A percentile compares a stretch with the other conserved stretches of the same genome.
These are phyloP conservation scores for Drosophila asahinai DNA, from an alignment of 1,140 invertebrate genomes.

Conservation along the genomic window DNA sequence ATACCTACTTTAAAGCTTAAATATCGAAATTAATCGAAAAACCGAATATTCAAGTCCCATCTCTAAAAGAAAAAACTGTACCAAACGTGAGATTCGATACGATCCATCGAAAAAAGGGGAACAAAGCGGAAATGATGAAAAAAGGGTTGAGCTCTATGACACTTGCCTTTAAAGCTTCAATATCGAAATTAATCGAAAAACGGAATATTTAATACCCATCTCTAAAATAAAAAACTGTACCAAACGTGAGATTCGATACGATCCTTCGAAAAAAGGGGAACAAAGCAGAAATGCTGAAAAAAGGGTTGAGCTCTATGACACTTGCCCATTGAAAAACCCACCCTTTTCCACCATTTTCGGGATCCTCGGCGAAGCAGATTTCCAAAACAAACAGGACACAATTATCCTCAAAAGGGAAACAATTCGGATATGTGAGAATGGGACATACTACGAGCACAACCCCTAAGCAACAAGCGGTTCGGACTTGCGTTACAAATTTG, in stretches of 20 bases:
- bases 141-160: conserved; percentile 59
- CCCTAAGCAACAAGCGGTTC: conserved; percentile 35
- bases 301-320: conserved; percentile 59
- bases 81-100: neutral
- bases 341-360: conserved; percentile 63
- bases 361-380: conserved; percentile 15
- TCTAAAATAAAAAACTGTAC: conserved; percentile 24
- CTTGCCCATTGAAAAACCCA: conserved; percentile 23
- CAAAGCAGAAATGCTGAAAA: neutral
- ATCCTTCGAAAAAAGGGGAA: neutral
- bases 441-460: conserved; percentile 35
- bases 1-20: too few species aligned
- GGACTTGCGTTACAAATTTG: neutral
- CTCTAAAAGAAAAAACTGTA: conserved; percentile 48
- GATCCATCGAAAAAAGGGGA: neutral
- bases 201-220: too few species aligned
- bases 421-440: conserved; percentile 11
- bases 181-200: too few species aligned
- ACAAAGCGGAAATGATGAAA: too few species aligned
- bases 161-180: neutral
- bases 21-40: too few species aligned
- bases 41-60: too few species aligned
- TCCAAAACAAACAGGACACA: conserved; percentile 51
- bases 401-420: conserved; percentile 58
- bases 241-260: too few species aligned